Evolutionary conservation across 53 echinoderm and acorn worm genomes (phyloP).

Genomic region (Stichopus horrens): DNA sequence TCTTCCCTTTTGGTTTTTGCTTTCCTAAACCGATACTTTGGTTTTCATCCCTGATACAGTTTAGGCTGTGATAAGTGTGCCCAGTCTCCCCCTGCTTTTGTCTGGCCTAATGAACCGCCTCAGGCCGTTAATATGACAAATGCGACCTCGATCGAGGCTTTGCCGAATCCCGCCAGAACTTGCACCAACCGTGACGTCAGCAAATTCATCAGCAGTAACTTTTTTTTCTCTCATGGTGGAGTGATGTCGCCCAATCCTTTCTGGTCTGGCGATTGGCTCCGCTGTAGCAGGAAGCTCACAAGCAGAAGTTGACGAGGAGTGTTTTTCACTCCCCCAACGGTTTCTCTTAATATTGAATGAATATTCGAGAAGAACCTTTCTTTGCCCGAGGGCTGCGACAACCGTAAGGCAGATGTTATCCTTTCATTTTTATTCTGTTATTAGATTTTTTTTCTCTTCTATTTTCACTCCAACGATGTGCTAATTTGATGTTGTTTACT

Average conservation of each 20-base stretch:
- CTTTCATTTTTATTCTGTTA: neutral
- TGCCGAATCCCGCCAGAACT: constrained; percentile 17
- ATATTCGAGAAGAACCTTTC: neutral
- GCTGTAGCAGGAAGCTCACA: neutral
- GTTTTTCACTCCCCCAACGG: no score
- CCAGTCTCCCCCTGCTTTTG: neutral
- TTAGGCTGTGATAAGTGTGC: no score
- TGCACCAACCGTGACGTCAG: constrained; percentile 23
- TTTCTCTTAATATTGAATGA: neutral
- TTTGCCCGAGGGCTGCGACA: constrained; percentile 11
- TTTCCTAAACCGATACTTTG: neutral
- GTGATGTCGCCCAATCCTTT: constrained; percentile 18
- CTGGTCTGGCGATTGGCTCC: constrained; percentile 18
- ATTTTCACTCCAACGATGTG: neutral
- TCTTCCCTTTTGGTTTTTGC: constrained; percentile 12
- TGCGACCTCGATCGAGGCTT: constrained; percentile 16
- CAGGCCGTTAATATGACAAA: constrained; percentile 30
- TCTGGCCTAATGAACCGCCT: constrained; percentile 31
- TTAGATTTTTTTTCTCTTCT: neutral
- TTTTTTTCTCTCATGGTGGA: constrained; percentile 24
- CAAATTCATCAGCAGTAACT: neutral
- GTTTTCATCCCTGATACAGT: neutral
- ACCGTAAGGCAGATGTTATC: constrained; percentile 27
- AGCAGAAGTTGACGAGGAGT: neutral
- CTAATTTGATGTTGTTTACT: neutral